Conservation (phyloP, 1,140 invertebrate genomes). For the Drosophila arawakana region DNA sequence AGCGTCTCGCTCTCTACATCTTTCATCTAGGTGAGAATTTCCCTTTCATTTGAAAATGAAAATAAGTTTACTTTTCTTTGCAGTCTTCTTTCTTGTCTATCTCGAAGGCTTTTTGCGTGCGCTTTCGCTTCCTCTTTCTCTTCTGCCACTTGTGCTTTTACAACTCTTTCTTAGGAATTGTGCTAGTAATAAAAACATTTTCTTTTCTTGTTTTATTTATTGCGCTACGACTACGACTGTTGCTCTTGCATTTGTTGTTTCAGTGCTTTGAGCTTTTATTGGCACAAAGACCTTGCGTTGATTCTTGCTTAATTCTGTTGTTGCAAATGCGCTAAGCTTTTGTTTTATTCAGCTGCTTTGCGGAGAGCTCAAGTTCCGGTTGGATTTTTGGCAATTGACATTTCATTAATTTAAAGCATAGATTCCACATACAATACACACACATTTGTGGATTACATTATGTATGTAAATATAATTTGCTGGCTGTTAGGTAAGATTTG, state of each 20-base stretch:
- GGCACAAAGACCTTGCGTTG: slow-evolving; percentile 33
- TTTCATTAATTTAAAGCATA: slow-evolving; percentile 29
- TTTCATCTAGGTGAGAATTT: slow-evolving; percentile 82
- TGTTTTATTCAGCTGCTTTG: slow-evolving; percentile 4
- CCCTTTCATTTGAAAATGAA: slow-evolving; percentile 84
- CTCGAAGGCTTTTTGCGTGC: slow-evolving; percentile 3
- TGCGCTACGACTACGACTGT: not conserved
- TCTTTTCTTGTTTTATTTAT: slow-evolving; percentile 20
- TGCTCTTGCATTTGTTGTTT: not conserved
- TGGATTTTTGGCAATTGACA: slow-evolving; percentile 28
- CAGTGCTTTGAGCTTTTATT: slow-evolving; percentile 20
- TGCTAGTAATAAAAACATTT: slow-evolving; percentile 9
- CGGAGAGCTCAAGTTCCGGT: slow-evolving; percentile 27
- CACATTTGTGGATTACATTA: slow-evolving; percentile 16
- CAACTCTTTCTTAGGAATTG: slow-evolving; percentile 18
- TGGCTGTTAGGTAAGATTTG: slow-evolving; percentile 75
- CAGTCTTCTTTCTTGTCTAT: slow-evolving; percentile 27
- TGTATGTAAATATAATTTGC: slow-evolving; percentile 15
- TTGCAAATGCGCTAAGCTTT: no score
- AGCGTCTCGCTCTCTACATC: slow-evolving; percentile 38
- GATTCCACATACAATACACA: slow-evolving; percentile 22
- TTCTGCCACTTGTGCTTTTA: slow-evolving; percentile 7
- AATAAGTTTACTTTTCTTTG: slow-evolving; percentile 82
- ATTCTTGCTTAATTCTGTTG: slow-evolving; percentile 20
- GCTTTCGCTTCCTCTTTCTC: slow-evolving; percentile 18